Evolutionary conservation across 2,888 invertebrate species (phyloP).

Genomic region (Nebria brevicollis): DNA sequence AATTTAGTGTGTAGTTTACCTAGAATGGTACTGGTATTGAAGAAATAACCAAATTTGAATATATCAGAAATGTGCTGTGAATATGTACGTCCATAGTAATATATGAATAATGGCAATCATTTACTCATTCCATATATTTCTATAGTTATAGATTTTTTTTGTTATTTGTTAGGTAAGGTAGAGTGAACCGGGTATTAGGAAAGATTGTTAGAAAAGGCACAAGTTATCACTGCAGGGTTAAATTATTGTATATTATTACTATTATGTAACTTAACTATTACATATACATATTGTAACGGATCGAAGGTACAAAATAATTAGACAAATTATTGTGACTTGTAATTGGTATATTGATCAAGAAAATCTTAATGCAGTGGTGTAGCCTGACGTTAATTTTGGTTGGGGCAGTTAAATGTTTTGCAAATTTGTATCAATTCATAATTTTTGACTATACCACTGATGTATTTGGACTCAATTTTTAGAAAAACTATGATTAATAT

Average conservation of each 20-base stretch:
- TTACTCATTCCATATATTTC: slow-evolving; percentile 17
- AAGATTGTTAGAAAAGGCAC: slow-evolving; percentile 37
- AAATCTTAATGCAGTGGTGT: background rate
- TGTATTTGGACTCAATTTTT: no score
- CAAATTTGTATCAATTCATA: no score
- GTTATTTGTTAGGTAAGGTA: background rate
- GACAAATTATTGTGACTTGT: background rate
- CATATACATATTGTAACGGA: background rate
- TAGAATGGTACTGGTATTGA: background rate
- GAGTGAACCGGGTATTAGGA: background rate
- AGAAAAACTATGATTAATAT: no score
- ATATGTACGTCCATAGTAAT: slow-evolving; percentile 41
- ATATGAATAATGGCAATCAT: slow-evolving; percentile 42
- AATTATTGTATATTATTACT: slow-evolving; percentile 10
- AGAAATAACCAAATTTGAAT: slow-evolving; percentile 7
- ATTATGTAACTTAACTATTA: background rate
- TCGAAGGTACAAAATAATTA: background rate
- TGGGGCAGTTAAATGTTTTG: no score
- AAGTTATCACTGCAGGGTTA: slow-evolving; percentile 40
- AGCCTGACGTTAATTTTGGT: no score
- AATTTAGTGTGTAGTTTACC: slow-evolving; percentile 1
- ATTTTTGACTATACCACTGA: no score
- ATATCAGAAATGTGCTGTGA: slow-evolving; percentile 46
- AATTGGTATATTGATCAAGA: background rate
- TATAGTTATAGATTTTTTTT: background rate